Percentiles rank a stretch among this genome's conserved stretches.
Evolutionary conservation across 2,888 invertebrate species (phyloP).

Genomic region (Noctua janthe): DNA sequence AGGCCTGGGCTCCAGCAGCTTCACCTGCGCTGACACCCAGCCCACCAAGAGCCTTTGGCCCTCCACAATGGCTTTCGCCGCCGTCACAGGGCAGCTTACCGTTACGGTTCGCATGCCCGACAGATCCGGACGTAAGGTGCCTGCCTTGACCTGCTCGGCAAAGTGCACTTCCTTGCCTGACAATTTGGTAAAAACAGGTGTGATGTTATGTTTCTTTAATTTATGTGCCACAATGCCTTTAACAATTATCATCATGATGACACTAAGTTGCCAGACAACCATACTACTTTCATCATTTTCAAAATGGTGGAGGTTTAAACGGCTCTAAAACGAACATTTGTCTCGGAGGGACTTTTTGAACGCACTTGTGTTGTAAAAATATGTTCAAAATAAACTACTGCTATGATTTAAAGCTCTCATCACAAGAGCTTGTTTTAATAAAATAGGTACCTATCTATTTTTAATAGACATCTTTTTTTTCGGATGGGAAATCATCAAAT

Average conservation of each 20-base stretch:
- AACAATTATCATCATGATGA: neutral
- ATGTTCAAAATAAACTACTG: neutral
- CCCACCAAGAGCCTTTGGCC: too few species aligned
- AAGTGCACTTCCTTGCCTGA: neutral
- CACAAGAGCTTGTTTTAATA: neutral
- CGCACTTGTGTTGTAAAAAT: neutral
- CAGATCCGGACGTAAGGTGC: too few species aligned
- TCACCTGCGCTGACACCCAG: too few species aligned
- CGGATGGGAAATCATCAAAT: too few species aligned
- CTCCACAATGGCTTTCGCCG: too few species aligned
- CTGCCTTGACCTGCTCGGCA: too few species aligned
- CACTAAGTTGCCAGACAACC: neutral
- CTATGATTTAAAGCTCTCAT: neutral
- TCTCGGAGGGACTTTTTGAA: conserved; percentile 6
- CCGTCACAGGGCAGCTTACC: too few species aligned
- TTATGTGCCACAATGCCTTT: neutral
- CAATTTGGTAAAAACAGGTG: too few species aligned
- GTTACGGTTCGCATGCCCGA: too few species aligned
- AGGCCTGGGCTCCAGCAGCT: too few species aligned
- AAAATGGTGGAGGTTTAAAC: neutral
- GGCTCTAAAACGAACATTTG: conserved; percentile 1
- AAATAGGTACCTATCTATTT: neutral
- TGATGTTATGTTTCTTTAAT: neutral
- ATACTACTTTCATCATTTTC: neutral
- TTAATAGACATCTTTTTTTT: neutral